Evolutionary conservation across 1,140 invertebrate genomes (phyloP), one percentile per base, ranked within the genome.

Genomic region (Papilio dardanus): DNA sequence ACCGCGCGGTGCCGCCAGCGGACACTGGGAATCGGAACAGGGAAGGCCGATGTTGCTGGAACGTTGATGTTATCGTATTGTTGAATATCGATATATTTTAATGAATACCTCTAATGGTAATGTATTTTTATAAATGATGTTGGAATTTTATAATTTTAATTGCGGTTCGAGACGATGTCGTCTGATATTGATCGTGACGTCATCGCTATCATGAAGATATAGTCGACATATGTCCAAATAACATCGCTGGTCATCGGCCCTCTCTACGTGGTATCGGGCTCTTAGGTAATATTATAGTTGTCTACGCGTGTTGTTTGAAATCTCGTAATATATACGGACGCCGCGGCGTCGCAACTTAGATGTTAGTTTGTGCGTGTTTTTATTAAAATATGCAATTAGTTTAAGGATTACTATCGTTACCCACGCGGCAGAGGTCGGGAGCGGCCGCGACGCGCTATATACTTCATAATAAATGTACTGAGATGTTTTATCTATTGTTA

Each of bases 321-420:
- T 93, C 92, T 93, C 92, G 92, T 92, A 89, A 91, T 87, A 91
- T 92, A 89, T 91, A 87, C 83, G 81, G 83, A 77, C 81, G 91
- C 88, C 86, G 78, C 75, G 81, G 88, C 87, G 79, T 74, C 79
- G 79, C 86, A 84, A 83, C 87, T 83, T 91, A 92, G 88, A 85
- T 86, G 82, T 88, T 87, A 82, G 83, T 87, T 84, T 87, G 83
- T 86, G 89, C 88, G 89, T 92, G 87, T 90, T 91, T 90, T 89
- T 86, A 89, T 89, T 88, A 86, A 90, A 88, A 90, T 89, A 79
- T 89, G 89, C 88, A 91, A 89, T 85, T 93, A 92, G 88, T 77
- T 88, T 91, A 88, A 88, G 85, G 77, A 83, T 86, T 86, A 79
- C 85, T 83, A 89, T 90, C 86, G 90, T 92, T 93, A 93, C 90